Evolutionary conservation across 2,113 vertebrate genomes (phyloP), one percentile per base, ranked within the genome.

Genomic region (Amphiprion percula): DNA sequence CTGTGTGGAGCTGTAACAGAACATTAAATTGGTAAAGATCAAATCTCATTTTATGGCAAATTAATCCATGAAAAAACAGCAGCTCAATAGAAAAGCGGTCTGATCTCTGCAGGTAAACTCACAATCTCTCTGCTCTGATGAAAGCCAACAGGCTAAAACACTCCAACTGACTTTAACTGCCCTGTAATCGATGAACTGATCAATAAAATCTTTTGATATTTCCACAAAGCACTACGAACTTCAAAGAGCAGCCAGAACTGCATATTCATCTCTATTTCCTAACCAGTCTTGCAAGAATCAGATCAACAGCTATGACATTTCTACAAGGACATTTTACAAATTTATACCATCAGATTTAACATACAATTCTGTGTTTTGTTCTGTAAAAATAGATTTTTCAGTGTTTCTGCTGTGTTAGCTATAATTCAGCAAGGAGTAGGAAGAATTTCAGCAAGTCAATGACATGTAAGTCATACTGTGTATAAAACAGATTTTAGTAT

Each of bases 31-130:
- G 79, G 66, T 69, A 21, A 78, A 60, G 52, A 87, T 83, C 44
- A 19, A 33, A 78, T 85, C 69, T 85, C 79, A 85, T 89, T 89
- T 89, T 66, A 72, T 50, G 69, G 69, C 41, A 65, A 78, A 89
- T 87, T 68, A 75, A 73, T 80, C 23, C 54, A 53, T 68, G 16
- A 72, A 83, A 68, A 84, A 64, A 55, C 37, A 67, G 21, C 28
- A 30, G 41, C 54, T 41, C 24, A 39, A 44, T 39, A 14, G 62
- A 65, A 83, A 78, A 69, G 8, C 41, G 23, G 47, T 53, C 14
- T 16, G 47, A 82, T 70, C 50, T 58, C 54, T 39, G 74, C 37
- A 65, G 54, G 53, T 68, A 67, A 66, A 68, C 37, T 47, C 44
- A 50, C 0, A 17, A 28, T 44, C 23, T 63, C 53, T 61, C 37